These are phyloP conservation scores for Anabacerthia variegaticeps DNA, from an alignment of 2,797 vertebrate genomes.

Conservation along the genomic window DNA sequence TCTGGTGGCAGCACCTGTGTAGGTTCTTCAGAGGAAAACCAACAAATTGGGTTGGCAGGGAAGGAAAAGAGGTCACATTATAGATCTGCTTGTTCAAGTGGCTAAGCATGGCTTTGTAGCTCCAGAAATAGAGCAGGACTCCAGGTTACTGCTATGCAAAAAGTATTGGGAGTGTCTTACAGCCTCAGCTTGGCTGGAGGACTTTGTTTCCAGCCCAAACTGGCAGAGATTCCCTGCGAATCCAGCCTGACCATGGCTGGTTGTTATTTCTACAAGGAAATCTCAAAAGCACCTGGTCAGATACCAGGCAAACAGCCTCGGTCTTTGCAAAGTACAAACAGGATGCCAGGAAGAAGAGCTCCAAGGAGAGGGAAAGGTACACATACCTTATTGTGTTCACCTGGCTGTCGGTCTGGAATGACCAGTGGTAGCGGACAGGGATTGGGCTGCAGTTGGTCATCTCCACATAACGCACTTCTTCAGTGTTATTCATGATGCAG, in stretches of 20 bases:
- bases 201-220: not conserved
- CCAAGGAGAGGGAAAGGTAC: not conserved
- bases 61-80: not conserved
- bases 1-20: not conserved
- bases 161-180: not conserved
- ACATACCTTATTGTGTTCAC: slow-evolving; percentile 75
- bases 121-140: not conserved
- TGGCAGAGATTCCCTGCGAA: not conserved
- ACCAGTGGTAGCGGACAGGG: slow-evolving; percentile 83
- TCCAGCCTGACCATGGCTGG: not conserved
- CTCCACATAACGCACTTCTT: slow-evolving; percentile 68
- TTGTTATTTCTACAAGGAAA: not conserved
- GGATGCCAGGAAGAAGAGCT: not conserved
- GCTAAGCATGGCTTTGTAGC: not conserved
- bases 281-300: not conserved
- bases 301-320: not conserved
- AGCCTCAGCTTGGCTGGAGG: not conserved
- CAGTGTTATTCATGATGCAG: slow-evolving; percentile 84
- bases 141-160: fast-evolving
- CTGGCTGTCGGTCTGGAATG: slow-evolving; percentile 69
- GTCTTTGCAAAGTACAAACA: not conserved
- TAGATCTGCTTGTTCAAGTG: not conserved
- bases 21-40: not conserved
- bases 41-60: not conserved
- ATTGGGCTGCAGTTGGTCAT: slow-evolving; percentile 87